Evolutionary conservation across 2,113 vertebrate genomes (phyloP), one percentile per base, ranked within the genome.

Genomic region (Cryptotis parvus): DNA sequence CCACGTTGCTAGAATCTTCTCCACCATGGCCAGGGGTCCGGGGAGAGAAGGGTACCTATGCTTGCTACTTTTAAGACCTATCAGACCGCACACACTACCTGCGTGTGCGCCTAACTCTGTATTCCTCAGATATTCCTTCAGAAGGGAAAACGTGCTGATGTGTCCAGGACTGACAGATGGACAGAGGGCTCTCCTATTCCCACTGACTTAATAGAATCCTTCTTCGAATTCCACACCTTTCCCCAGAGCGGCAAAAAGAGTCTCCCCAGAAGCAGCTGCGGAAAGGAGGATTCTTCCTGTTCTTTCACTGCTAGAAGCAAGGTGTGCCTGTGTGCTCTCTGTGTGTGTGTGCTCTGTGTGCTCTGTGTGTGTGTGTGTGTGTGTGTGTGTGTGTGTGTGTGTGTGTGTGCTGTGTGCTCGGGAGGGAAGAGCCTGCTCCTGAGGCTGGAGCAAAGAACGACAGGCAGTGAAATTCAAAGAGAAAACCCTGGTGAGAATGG

Each of bases 191-290:
- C 55, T 20, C 55, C 55, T 58, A 18, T 58, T 24, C 55, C 16
- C 4, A 58, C 18, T 93, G 91, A 80, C 95, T 96, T 82, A 93
- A 96, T 90, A 22, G 3, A 61, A 18, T 18, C 27, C 96, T 97
- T 94, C 97, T 97, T 97, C 90, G 87, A 86, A 97, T 97, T 96
- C 29, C 75, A 94, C 97, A 31, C 26, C 55, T 96, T 95, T 94
- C 94, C 97, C 97, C 87, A 90, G 87, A 39, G 94, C 87, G 91
- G 96, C 96, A 97, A 96, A 96, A 97, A 93, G 96, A 72, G 96
- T 96, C 96, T 97, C 97, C 98, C 84, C 96, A 98, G 97, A 97
- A 97, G 96, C 89, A 91, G 97, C 96, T 97, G 97, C 97, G 98
- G 98, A 97, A 96, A 97, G 97, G 45, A 49, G 45, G 45, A 49